phyloP scores from a whole-genome alignment of 1,140 invertebrate species.

The Heliconius melpomene region DNA sequence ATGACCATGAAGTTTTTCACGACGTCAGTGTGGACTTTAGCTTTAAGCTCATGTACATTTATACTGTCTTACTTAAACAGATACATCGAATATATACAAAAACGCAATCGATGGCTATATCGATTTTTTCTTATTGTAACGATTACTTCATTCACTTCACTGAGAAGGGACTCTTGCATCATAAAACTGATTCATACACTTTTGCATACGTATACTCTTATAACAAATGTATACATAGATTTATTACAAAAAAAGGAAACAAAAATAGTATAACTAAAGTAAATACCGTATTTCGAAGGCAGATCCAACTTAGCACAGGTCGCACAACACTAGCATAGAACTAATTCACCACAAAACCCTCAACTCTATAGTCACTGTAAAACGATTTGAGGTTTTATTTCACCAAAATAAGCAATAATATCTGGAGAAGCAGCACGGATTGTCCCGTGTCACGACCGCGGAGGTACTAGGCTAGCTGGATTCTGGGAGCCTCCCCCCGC shows the following conservation, averaged over 20 bases:
- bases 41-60: slow-evolving; percentile 1
- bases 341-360: neutral
- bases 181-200: neutral
- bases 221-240: neutral
- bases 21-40: slow-evolving; percentile 44
- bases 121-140: neutral
- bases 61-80: neutral
- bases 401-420: slow-evolving; percentile 2
- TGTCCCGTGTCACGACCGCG: slow-evolving; percentile 46
- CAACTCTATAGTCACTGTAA: neutral
- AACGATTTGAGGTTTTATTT: neutral
- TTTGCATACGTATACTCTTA: neutral
- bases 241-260: neutral
- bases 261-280: neutral
- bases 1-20: slow-evolving; percentile 54
- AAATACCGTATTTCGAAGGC: slow-evolving; percentile 27
- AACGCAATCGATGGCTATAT: neutral
- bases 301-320: slow-evolving; percentile 16
- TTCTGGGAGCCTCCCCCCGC: slow-evolving; percentile 50
- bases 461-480: slow-evolving; percentile 69
- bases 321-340: slow-evolving; percentile 24
- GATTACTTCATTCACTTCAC: neutral
- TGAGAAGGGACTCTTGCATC: neutral
- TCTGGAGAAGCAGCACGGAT: slow-evolving; percentile 7
- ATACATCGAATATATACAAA: neutral